Base-by-base conservation (phyloP, 2,888 invertebrate species). In the Diabrotica balteata region DNA sequence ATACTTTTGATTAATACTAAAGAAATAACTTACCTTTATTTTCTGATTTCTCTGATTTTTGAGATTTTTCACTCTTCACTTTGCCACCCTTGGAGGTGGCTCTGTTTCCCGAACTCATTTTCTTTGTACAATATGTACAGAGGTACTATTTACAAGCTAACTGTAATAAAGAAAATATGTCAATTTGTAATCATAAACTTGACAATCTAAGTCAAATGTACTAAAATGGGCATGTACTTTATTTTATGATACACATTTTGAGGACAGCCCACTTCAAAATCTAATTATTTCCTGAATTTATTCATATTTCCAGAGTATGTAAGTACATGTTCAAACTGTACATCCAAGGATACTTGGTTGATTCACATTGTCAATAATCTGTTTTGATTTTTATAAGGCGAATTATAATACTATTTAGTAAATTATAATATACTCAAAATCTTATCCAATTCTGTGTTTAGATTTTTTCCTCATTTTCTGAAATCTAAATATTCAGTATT, bases 101-200 rank as follows among this genome's bases (percentile, higher is more conserved):
- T 85, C 89, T 89, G 86, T 87, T 88, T 83, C 87, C 88, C 87
- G 89, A 88, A 87, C 90, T 90, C 90, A 90, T 90, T 84, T 87
- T 90, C 87, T 90, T 89, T 81, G 80, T 81, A 90, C 88, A 89
- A 88, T 91, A 91, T 91, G 87, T 91, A 91, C 91, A 92, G 88
- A 73, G 88, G 87, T 81, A 88, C 88, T 92, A 92, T 92, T 88
- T 92, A 92, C 91, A 91, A 88, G 86, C 87, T 89, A 79, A 69
- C 67, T 88, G 83, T 87, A 64, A 64, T 88, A 85, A 87, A 88
- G 84, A 81, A 76, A 72, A 74, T 71, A 64, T 63, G 43, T 53
- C 68, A 66, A 60, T 71, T 70, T 32, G 32, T 5, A 32, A 70
- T 69, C 73, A 66, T 71, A 65, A 70, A 70, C 45, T 47, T 54